A percentile compares a stretch with the other conserved stretches of the same genome.
These are phyloP conservation scores for Leucoma salicis DNA, from an alignment of 2,888 invertebrate species.

Conservation along the genomic window DNA sequence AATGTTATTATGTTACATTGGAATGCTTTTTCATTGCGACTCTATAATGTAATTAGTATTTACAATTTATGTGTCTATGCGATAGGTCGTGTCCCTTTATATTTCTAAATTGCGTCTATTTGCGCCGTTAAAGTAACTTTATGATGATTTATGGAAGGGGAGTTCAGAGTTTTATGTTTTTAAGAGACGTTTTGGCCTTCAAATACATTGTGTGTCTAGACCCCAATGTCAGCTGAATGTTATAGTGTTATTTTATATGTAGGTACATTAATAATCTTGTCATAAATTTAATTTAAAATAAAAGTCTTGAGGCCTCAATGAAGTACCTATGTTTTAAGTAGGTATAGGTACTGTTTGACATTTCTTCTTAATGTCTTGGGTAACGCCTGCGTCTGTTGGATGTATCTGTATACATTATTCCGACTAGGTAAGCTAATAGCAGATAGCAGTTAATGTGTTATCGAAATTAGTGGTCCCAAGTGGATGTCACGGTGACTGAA, in stretches of 20 bases:
- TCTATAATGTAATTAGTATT: conserved; percentile 53
- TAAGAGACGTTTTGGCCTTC: conserved; percentile 21
- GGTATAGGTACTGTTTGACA: too few species aligned
- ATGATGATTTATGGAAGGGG: conserved; percentile 10
- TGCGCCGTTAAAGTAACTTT: conserved; percentile 44
- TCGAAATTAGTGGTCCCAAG: too few species aligned
- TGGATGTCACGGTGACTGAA: too few species aligned
- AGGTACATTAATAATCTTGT: too few species aligned
- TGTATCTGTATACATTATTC: too few species aligned
- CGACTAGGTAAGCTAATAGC: too few species aligned
- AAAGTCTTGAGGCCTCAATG: too few species aligned
- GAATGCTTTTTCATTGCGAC: conserved; percentile 63
- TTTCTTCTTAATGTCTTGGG: too few species aligned
- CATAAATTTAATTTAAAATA: too few species aligned
- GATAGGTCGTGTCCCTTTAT: conserved; percentile 37
- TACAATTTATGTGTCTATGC: conserved; percentile 50
- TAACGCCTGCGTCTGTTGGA: too few species aligned
- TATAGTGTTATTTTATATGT: neutral
- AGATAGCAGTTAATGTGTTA: too few species aligned
- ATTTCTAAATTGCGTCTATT: conserved; percentile 31
- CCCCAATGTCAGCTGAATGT: neutral
- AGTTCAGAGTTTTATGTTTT: conserved; percentile 27
- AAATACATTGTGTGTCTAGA: conserved; percentile 8
- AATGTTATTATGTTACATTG: conserved; percentile 66
- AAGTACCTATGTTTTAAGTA: too few species aligned